Base-by-base conservation (phyloP, 2,113 vertebrate species). In the Clarias gariepinus region DNA sequence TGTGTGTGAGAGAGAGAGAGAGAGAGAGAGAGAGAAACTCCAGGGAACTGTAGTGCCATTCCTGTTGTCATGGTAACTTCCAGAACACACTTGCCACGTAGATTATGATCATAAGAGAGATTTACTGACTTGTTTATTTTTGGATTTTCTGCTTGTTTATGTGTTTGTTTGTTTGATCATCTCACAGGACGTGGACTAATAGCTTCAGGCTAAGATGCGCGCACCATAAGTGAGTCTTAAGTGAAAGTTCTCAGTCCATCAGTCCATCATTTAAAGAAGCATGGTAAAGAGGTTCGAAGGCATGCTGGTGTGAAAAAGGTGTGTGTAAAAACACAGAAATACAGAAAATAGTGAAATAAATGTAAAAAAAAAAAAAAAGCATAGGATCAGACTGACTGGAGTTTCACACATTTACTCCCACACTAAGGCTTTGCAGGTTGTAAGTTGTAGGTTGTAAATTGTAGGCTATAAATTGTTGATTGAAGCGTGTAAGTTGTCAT, bases 1-100 rank as follows among this genome's bases (percentile, higher is more conserved):
- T 52, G 36, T 77, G 69, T 61, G 33, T 53, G 41, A 41, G 41
- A 3, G 47, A 9, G 47, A 0, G 47, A 8, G 7, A 47, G 47
- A 47, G 47, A 47, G 47, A 47, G 47, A 47, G 47, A 47, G 33
- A 66, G 5, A 47, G 81, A 47, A 86, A 81, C 85, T 86, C 85
- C 28, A 81, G 85, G 85, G 85, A 81, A 69, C 61, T 86, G 77
- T 86, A 86, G 52, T 81, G 66, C 85, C 55, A 60, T 81, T 86
- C 64, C 13, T 86, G 85, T 86, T 86, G 85, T 81, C 78, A 86
- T 81, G 85, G 85, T 55, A 73, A 86, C 79, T 23, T 81, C 78
- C 33, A 3, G 78, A 86, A 86, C 64, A 66, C 52, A n/a, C 55
- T 86, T n/a, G 52, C 57, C 1, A 30, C n/a, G n/a, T 9, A 41